phyloP scores from a whole-genome alignment of 2,888 invertebrate genomes.

The Leptopilina myrica region DNA sequence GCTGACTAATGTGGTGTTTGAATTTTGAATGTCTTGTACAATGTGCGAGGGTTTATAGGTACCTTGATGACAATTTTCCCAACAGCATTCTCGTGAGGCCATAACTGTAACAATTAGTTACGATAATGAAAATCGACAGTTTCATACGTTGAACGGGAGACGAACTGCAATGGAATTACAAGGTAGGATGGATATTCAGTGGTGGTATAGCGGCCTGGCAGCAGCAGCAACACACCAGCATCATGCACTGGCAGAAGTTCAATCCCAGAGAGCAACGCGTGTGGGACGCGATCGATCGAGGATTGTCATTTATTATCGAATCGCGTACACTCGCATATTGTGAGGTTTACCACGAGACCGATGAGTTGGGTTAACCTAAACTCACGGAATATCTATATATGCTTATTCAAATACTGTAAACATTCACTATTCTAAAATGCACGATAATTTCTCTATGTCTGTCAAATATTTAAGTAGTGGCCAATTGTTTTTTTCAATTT shows the following conservation, averaged over 20 bases:
- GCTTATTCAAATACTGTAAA: constrained; percentile 7
- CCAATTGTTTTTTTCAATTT: too few relatives aligned
- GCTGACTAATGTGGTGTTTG: neutral
- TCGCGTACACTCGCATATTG: constrained; percentile 35
- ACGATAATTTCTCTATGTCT: neutral
- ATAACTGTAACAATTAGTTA: constrained; percentile 28
- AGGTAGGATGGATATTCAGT: neutral
- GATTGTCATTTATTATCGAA: constrained; percentile 34
- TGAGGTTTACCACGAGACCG: constrained; percentile 27
- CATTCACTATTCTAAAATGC: neutral
- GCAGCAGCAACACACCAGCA: too few relatives aligned
- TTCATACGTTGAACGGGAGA: constrained; percentile 21
- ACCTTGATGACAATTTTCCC: constrained; percentile 3
- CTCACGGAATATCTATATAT: neutral
- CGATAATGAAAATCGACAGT: constrained; percentile 40
- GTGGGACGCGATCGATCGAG: constrained; percentile 26
- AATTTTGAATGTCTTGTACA: constrained; percentile 5
- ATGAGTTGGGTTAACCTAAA: constrained; percentile 13
- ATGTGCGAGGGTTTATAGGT: neutral
- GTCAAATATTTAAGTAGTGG: neutral
- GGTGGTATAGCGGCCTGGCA: too few relatives aligned
- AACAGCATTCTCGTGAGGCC: neutral
- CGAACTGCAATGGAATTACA: constrained; percentile 26
- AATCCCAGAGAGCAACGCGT: constrained; percentile 19
- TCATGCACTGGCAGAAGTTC: neutral